Evolutionary conservation across 1,140 invertebrate genomes (phyloP).

Genomic region (Drosophila sturtevanti): DNA sequence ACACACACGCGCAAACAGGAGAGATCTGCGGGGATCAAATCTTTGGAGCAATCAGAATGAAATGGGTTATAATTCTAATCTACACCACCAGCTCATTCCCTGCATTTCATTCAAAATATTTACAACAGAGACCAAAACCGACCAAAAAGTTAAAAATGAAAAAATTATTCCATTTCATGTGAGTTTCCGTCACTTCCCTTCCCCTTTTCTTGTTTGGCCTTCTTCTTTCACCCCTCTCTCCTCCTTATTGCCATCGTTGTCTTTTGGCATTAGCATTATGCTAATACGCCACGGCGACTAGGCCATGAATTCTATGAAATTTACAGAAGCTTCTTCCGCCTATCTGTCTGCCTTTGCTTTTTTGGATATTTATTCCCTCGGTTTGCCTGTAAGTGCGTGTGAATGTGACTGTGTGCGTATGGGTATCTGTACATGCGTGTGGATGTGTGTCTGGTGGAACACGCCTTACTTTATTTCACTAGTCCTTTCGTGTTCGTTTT

Average conservation of each 20-base stretch:
- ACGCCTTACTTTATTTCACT: conserved; percentile 58
- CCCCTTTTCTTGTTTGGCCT: neutral
- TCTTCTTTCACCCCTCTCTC: neutral
- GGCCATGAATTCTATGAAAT: conserved; percentile 42
- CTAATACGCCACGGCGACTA: conserved; percentile 57
- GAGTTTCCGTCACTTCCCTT: neutral
- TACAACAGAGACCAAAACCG: conserved; percentile 8
- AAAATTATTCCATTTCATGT: conserved; percentile 47
- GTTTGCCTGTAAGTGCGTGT: neutral
- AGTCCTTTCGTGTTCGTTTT: conserved; percentile 14
- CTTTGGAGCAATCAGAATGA: neutral
- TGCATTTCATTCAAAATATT: neutral
- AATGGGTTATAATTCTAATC: neutral
- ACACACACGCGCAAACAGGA: neutral
- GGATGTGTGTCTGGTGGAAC: conserved; percentile 34
- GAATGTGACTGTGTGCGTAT: conserved; percentile 20
- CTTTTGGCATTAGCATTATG: conserved; percentile 47
- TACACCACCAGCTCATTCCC: neutral
- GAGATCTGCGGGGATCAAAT: neutral
- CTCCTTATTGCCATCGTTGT: neutral
- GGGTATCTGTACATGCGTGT: conserved; percentile 17
- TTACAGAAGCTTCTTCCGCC: conserved; percentile 34
- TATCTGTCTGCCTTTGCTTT: conserved; percentile 16
- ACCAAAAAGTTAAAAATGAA: conserved; percentile 5
- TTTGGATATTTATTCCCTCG: conserved; percentile 15